Evolutionary conservation across 2,888 invertebrate species (phyloP).

Genomic region (Aspidapion aeneum): DNA sequence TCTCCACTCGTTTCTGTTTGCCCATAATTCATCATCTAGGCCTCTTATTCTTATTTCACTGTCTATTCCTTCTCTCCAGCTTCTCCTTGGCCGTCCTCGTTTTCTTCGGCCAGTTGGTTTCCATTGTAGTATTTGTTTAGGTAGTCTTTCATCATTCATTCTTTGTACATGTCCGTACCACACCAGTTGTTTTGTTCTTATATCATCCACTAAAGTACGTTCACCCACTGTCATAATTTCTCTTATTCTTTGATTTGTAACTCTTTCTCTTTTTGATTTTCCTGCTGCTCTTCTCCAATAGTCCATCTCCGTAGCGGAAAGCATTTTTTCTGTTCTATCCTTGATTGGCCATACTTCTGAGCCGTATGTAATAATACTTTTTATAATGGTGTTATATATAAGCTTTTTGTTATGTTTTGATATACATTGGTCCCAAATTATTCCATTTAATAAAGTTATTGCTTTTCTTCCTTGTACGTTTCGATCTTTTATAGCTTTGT

Average conservation of each 20-base stretch:
- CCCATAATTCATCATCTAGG: background rate
- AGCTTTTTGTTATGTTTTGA: too few species aligned
- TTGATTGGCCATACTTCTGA: conserved; percentile 1
- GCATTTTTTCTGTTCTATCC: background rate
- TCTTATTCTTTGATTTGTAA: background rate
- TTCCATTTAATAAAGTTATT: background rate
- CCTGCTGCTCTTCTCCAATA: too few species aligned
- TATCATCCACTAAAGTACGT: too few species aligned
- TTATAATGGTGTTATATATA: conserved; percentile 5
- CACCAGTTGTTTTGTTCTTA: background rate
- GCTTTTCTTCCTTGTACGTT: background rate
- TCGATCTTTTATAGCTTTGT: conserved; percentile 3
- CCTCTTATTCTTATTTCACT: background rate
- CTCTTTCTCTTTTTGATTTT: too few species aligned
- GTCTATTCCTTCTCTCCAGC: background rate
- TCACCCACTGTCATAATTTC: too few species aligned
- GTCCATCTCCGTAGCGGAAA: too few species aligned
- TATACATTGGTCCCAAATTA: background rate
- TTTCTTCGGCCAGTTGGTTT: background rate
- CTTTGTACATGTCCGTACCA: background rate
- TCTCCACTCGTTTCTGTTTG: background rate
- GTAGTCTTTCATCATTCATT: too few species aligned
- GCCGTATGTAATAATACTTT: conserved; percentile 8
- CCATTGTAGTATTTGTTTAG: too few species aligned
- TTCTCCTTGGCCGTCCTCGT: background rate